Evolutionary conservation across 2,888 invertebrate species (phyloP), one percentile per base, ranked within the genome.

Genomic region (Eulithis testata): DNA sequence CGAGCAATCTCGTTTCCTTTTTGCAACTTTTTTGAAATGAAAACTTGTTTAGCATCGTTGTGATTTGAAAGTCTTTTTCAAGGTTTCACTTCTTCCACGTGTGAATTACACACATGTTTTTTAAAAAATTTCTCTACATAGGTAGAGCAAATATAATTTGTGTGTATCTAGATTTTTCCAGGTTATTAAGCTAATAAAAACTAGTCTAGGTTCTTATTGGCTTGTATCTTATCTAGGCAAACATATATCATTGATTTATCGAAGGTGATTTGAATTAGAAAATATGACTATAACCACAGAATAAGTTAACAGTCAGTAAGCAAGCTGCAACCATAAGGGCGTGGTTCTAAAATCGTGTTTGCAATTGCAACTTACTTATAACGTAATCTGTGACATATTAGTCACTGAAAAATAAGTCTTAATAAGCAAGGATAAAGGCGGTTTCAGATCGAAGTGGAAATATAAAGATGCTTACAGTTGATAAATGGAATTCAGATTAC

Each of bases 401-500:
- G 59, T 5, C 43, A 37, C 40, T 43, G 45, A 9, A 60, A 52
- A 49, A 43, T 52, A 21, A 8, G 12, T 56, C 56, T 60, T 60
- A 52, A 11, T 36, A 0, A 1, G 0, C 7, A 4, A 9, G 7
- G 9, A 27, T 11, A 63, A 12, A 44, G 55, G 9, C 40, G 9
- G 12, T 31, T 56, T 54, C 58, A 3, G 60, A 11, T 37, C 58
- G 53, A 7, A 36, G 27, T 0, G 12, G 27, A 4, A 1, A 53
- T 57, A 67, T 67, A 61, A 47, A 63, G 67, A 67, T 64, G 67
- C 44, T 47, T 43, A 40, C 43, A 14, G 14, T 55, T 64, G 62
- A 65, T 63, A 55, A 60, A 62, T 68, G 67, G 68, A 73, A 68
- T 62, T 63, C 62, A 53, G 59, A 55, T 66, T 57, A 47, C 51